Conservation (phyloP, 2,888 invertebrate genomes). For the Eugnorisma glareosa region DNA sequence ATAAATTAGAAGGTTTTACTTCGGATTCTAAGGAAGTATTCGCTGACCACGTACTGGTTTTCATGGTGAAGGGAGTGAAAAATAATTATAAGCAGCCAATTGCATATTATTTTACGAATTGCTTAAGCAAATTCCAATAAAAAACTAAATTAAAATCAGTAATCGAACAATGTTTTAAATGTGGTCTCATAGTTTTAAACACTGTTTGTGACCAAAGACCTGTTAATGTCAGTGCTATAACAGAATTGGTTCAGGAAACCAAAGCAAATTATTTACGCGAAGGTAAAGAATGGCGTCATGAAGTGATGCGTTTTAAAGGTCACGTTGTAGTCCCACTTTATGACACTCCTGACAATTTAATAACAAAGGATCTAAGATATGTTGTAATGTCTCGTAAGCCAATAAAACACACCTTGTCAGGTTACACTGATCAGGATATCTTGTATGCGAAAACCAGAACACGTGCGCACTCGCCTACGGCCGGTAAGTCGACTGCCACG, state of each 20-base stretch:
- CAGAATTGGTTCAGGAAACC: slow-evolving; percentile 53
- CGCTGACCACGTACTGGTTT: slow-evolving; percentile 32
- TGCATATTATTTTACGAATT: slow-evolving; percentile 50
- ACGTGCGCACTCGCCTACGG: too few species aligned
- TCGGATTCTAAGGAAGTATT: slow-evolving; percentile 16
- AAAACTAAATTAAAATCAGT: slow-evolving; percentile 6
- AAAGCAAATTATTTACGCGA: slow-evolving; percentile 44
- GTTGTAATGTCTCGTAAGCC: too few species aligned
- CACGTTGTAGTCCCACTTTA: slow-evolving; percentile 61
- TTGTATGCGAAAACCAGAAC: too few species aligned
- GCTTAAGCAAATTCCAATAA: slow-evolving; percentile 21
- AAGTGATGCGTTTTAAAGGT: slow-evolving; percentile 43
- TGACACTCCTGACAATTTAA: slow-evolving; percentile 39
- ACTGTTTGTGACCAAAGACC: slow-evolving; percentile 19
- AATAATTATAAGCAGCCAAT: slow-evolving; percentile 49
- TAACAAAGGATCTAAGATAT: slow-evolving; percentile 61
- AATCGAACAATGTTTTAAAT: slow-evolving; percentile 15
- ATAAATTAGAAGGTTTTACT: slow-evolving; percentile 27
- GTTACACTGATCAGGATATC: too few species aligned
- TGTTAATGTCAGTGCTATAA: slow-evolving; percentile 64
- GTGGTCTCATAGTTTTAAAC: slow-evolving; percentile 1
- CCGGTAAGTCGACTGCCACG: too few species aligned
- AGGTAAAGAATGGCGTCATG: slow-evolving; percentile 54
- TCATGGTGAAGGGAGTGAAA: slow-evolving; percentile 49
- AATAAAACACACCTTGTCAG: too few species aligned